Percentiles rank a stretch among this genome's conserved stretches.
Evolutionary conservation across 2,888 invertebrate genomes (phyloP).

Genomic region (Drosophila birchii): DNA sequence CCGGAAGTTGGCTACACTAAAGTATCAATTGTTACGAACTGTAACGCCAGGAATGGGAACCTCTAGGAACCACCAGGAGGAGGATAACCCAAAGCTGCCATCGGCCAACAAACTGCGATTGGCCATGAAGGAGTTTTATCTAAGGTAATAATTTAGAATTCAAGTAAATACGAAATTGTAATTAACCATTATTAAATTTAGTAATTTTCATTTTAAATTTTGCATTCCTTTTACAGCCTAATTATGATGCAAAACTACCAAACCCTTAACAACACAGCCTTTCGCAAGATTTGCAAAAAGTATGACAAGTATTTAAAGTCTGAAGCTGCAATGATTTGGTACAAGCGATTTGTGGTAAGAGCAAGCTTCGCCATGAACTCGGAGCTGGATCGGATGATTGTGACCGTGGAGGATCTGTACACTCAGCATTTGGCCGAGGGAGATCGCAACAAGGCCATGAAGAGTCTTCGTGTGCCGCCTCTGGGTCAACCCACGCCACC

Average conservation of each 20-base stretch:
- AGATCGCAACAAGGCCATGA: conserved; percentile 97
- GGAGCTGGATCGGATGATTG: conserved; percentile 86
- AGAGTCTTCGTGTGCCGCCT: conserved; percentile 96
- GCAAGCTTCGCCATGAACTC: conserved; percentile 29
- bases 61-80: neutral
- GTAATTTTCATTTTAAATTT: too few species aligned
- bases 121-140: conserved; percentile 91
- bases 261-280: conserved; percentile 97
- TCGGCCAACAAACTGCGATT: conserved; percentile 9
- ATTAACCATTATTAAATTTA: too few species aligned
- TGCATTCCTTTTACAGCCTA: conserved; percentile 83
- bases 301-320: conserved; percentile 95
- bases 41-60: neutral
- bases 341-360: conserved; percentile 92
- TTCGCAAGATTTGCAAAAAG: conserved; percentile 98
- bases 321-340: conserved; percentile 94
- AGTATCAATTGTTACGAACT: conserved; percentile 84
- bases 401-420: conserved; percentile 94
- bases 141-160: conserved; percentile 86
- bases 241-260: conserved; percentile 98
- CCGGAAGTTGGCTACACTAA: conserved; percentile 93
- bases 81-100: neutral
- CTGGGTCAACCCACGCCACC: conserved; percentile 93
- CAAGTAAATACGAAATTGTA: too few species aligned
- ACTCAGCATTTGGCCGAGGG: conserved; percentile 94